Evolutionary conservation across 2,113 vertebrate genomes (phyloP).

Genomic region (Ivindomyrus marchei): DNA sequence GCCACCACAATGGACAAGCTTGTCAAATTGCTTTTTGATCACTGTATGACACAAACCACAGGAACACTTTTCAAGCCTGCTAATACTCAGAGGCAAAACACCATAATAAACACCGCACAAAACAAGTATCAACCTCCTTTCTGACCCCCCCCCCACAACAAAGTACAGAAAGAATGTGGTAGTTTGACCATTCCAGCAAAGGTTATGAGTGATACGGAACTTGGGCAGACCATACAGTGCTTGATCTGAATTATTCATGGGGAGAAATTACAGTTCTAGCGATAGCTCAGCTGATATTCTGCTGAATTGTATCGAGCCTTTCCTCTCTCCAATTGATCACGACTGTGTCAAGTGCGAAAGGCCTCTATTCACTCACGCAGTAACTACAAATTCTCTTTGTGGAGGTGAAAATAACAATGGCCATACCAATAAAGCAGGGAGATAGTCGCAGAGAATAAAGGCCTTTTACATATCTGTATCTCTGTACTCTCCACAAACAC

Average conservation of each 20-base stretch:
- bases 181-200: slow-evolving; percentile 49
- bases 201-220: slow-evolving; percentile 61
- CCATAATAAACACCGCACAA: slow-evolving; percentile 21
- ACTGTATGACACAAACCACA: neutral
- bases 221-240: slow-evolving; percentile 57
- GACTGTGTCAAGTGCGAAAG: slow-evolving; percentile 19
- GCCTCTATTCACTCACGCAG: neutral
- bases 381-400: neutral
- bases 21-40: neutral
- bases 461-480: neutral
- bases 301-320: slow-evolving; percentile 40
- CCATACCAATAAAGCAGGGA: neutral
- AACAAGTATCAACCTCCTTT: slow-evolving; percentile 42
- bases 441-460: neutral
- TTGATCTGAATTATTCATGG: slow-evolving; percentile 58
- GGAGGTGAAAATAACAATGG: neutral
- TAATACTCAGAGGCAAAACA: neutral
- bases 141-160: slow-evolving; percentile 28
- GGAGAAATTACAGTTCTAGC: slow-evolving; percentile 47
- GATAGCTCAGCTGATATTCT: slow-evolving; percentile 38
- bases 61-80: neutral
- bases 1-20: neutral
- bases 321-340: slow-evolving; percentile 33
- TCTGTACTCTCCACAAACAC: neutral
- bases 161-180: slow-evolving; percentile 47